Conservation (phyloP, 2,797 vertebrate species). For the Petrocephalus schoutedeni region DNA sequence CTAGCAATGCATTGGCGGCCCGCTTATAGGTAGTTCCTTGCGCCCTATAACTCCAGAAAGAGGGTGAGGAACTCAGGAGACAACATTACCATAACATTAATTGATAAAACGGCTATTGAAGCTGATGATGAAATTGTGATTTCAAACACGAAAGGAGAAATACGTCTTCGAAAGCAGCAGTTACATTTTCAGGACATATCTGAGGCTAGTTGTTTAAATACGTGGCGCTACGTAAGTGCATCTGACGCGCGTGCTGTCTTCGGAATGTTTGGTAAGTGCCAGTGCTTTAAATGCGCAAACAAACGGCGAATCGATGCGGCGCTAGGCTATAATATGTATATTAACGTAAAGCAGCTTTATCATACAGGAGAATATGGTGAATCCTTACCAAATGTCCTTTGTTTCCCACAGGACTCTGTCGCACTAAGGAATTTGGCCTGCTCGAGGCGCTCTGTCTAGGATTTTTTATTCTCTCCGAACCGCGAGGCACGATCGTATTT, state of each 20-base stretch:
- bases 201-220: not conserved
- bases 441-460: slow-evolving; percentile 7
- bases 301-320: not conserved
- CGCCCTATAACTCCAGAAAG: not conserved
- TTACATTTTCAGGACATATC: not conserved
- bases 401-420: not conserved
- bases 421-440: slow-evolving; percentile 1
- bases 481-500: not conserved
- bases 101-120: not conserved
- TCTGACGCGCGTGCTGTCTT: not conserved
- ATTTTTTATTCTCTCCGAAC: not conserved
- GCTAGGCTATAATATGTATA: not conserved
- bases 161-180: not conserved
- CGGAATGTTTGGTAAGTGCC: not conserved
- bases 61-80: not conserved
- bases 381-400: slow-evolving; percentile 15
- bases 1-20: not conserved
- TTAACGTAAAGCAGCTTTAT: not conserved
- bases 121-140: not conserved
- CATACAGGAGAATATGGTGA: not conserved
- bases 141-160: not conserved
- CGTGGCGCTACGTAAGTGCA: not conserved
- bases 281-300: not conserved
- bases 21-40: not conserved
- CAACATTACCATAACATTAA: not conserved